Evolutionary conservation across 2,888 invertebrate species (phyloP).

Genomic region (Macaria liturata): DNA sequence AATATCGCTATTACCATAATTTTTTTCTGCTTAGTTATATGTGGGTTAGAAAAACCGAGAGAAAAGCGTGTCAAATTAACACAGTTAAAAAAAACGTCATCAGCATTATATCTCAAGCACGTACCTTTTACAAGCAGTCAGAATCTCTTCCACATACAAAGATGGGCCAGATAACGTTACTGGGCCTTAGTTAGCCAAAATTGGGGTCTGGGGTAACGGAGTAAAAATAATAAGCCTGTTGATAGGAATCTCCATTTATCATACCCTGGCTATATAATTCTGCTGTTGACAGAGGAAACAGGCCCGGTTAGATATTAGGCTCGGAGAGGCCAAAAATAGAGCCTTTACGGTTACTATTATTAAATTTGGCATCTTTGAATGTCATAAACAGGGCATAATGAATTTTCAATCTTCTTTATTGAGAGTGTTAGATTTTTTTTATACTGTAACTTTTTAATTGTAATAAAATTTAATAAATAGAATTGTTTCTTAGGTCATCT

Average conservation of each 20-base stretch:
- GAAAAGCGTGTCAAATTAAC: too few species aligned
- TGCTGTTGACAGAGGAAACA: conserved; percentile 28
- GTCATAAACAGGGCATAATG: too few species aligned
- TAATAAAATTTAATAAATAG: too few species aligned
- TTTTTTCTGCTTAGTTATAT: too few species aligned
- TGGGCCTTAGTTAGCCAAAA: conserved; percentile 25
- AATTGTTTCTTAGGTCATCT: too few species aligned
- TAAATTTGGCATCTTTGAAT: not conserved
- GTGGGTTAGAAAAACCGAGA: too few species aligned
- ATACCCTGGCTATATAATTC: conserved; percentile 27
- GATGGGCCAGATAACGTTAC: conserved; percentile 20
- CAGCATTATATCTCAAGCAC: too few species aligned
- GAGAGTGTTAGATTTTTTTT: too few species aligned
- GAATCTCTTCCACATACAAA: conserved; percentile 14
- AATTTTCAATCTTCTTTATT: too few species aligned
- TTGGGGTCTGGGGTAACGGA: conserved; percentile 28
- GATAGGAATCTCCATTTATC: conserved; percentile 35
- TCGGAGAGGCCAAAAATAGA: conserved; percentile 15
- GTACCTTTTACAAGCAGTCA: conserved; percentile 4
- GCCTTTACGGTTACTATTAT: not conserved
- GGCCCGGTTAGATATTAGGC: conserved; percentile 19
- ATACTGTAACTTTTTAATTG: too few species aligned
- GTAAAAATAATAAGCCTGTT: conserved; percentile 30
- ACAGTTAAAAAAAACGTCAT: too few species aligned
- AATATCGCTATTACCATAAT: too few species aligned